These are phyloP conservation scores for Pectinophora gossypiella DNA, from an alignment of 1,140 invertebrate genomes.

Conservation along the genomic window DNA sequence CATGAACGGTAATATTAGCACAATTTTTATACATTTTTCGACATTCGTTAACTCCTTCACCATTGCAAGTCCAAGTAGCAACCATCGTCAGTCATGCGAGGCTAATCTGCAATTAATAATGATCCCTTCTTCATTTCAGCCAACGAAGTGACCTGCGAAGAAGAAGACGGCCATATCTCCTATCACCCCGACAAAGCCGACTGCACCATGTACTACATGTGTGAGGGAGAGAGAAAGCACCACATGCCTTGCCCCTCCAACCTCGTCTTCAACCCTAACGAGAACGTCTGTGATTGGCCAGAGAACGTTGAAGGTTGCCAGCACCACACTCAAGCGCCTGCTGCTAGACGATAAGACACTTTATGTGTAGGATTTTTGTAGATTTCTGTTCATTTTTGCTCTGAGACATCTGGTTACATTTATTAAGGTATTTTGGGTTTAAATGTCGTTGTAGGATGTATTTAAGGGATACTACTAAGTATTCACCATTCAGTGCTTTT, in stretches of 20 bases:
- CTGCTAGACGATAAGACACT: conserved; percentile 64
- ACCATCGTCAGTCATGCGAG: too few species aligned
- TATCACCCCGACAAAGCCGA: conserved; percentile 94
- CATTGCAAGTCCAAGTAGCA: too few species aligned
- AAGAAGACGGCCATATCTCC: conserved; percentile 95
- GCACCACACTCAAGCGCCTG: conserved; percentile 87
- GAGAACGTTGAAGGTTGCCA: conserved; percentile 94
- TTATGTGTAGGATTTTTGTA: conserved; percentile 4
- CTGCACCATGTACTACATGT: conserved; percentile 97
- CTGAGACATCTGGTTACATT: too few species aligned
- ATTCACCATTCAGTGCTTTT: too few species aligned
- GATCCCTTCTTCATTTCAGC: too few species aligned
- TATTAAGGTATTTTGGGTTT: too few species aligned
- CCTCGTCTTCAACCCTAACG: conserved; percentile 94
- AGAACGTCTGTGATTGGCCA: conserved; percentile 97
- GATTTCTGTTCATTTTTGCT: conserved; percentile 14
- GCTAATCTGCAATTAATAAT: too few species aligned
- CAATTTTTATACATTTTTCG: too few species aligned
- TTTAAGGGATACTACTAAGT: too few species aligned
- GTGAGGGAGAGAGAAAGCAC: conserved; percentile 95
- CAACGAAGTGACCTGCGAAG: conserved; percentile 91
- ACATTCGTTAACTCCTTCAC: too few species aligned
- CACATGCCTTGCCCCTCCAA: conserved; percentile 98
- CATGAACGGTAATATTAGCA: not conserved
- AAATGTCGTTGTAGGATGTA: too few species aligned